Percentiles rank a stretch among this genome's conserved stretches.
Conservation (phyloP, 2,888 invertebrate species). For the Lissocephala sabroskyi region DNA sequence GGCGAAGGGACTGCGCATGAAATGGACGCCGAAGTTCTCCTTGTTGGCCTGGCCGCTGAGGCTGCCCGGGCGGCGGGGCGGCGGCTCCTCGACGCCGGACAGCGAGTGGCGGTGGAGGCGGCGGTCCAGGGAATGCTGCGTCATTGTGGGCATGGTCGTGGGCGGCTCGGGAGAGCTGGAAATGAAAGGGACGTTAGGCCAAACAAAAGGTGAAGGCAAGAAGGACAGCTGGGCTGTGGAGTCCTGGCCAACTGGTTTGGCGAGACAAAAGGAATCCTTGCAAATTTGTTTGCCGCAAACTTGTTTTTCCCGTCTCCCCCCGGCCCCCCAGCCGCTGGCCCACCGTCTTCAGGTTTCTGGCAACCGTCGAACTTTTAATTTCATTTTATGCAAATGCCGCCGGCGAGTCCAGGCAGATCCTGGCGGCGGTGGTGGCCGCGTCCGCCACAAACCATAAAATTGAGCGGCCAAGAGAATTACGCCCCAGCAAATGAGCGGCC, state of each 20-base stretch:
- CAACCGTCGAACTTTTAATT: background rate
- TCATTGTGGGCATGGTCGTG: constrained; percentile 68
- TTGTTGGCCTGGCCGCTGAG: constrained; percentile 63
- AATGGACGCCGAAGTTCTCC: constrained; percentile 69
- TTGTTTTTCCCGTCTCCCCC: constrained; percentile 30
- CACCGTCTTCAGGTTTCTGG: background rate
- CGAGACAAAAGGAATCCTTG: constrained; percentile 46
- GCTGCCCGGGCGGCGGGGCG: constrained; percentile 34
- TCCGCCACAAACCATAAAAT: constrained; percentile 60
- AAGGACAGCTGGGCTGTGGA: constrained; percentile 4
- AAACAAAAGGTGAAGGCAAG: too few species aligned
- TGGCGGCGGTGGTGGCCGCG: constrained; percentile 14
- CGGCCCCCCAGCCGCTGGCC: constrained; percentile 6
- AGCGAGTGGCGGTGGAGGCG: constrained; percentile 65
- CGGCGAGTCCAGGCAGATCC: constrained; percentile 56
- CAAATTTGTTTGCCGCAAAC: constrained; percentile 50
- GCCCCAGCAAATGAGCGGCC: constrained; percentile 57
- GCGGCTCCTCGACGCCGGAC: constrained; percentile 37
- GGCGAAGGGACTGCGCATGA: constrained; percentile 65
- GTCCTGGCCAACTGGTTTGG: background rate
- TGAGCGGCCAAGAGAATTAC: constrained; percentile 47
- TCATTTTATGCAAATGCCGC: constrained; percentile 44
- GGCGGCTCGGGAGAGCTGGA: too few species aligned
- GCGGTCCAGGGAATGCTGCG: constrained; percentile 49
- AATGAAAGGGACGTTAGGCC: too few species aligned